These are phyloP conservation scores for Tanaodytes sp. DNA, from an alignment of 2,888 invertebrate species.

Conservation along the genomic window DNA sequence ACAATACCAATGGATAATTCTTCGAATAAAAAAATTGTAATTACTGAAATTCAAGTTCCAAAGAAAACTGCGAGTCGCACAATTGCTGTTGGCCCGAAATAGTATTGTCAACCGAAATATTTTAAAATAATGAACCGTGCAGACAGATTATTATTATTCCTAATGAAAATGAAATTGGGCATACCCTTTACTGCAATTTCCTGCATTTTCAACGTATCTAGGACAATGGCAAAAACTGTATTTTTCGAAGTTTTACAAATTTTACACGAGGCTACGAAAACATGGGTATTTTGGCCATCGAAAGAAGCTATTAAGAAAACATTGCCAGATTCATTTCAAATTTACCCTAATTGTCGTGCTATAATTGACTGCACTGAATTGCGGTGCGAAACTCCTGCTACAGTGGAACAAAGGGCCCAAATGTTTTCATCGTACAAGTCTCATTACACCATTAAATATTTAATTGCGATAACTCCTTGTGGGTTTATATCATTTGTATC, in stretches of 20 bases:
- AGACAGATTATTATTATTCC: too few species aligned
- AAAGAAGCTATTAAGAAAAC: conserved; percentile 26
- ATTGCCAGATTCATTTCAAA: too few species aligned
- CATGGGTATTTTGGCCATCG: conserved; percentile 41
- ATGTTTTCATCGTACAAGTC: conserved; percentile 53
- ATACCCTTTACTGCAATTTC: conserved; percentile 39
- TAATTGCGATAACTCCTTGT: conserved; percentile 52
- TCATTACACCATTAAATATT: conserved; percentile 47
- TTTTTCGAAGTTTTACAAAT: conserved; percentile 34
- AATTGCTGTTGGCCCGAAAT: conserved; percentile 3
- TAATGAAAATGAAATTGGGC: conserved; percentile 50
- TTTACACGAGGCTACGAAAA: conserved; percentile 25
- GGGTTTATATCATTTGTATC: conserved; percentile 58
- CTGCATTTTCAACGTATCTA: conserved; percentile 29
- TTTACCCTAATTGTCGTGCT: too few species aligned
- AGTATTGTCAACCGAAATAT: conserved; percentile 9
- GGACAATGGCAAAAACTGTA: conserved; percentile 23
- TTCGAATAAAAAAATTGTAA: too few species aligned
- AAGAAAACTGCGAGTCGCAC: neutral
- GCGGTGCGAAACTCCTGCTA: conserved; percentile 39
- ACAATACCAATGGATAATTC: too few species aligned
- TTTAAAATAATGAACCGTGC: conserved; percentile 22
- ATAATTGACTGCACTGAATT: conserved; percentile 52
- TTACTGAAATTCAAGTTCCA: conserved; percentile 7
- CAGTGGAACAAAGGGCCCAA: conserved; percentile 40